These are phyloP conservation scores for Xerus inauris DNA, from an alignment of 2,113 vertebrate genomes.

Conservation along the genomic window DNA sequence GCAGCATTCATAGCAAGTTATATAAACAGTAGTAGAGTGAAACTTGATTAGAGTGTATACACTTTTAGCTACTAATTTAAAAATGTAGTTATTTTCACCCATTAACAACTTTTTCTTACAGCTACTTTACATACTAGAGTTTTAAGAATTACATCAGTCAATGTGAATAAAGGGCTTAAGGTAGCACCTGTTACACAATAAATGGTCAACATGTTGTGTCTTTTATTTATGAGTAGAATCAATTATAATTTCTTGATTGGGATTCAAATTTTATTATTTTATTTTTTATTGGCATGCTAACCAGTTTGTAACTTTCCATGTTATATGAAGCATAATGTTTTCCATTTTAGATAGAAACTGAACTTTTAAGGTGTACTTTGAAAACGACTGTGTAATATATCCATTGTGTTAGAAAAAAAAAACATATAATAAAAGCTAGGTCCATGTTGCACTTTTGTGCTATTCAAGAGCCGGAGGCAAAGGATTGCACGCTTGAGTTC, in stretches of 20 bases:
- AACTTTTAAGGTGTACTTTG: neutral
- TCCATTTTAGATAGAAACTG: neutral
- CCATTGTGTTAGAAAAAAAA: neutral
- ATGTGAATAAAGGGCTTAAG: neutral
- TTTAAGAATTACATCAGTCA: constrained; percentile 3
- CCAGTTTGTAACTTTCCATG: neutral
- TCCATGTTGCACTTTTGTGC: neutral
- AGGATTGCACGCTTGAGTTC: neutral
- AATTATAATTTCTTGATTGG: constrained; percentile 4
- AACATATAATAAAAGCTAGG: neutral
- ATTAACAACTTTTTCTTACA: neutral
- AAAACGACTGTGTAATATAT: neutral
- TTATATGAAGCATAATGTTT: neutral
- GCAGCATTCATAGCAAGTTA: neutral
- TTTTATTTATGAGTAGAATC: constrained; percentile 18
- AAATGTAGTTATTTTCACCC: neutral
- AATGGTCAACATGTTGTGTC: neutral
- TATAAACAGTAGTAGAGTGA: neutral
- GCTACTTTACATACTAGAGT: neutral
- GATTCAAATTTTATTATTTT: neutral
- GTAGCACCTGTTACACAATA: neutral
- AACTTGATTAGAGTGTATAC: neutral
- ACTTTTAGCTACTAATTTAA: constrained; percentile 20
- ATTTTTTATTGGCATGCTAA: neutral
- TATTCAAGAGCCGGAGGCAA: neutral